Conservation (phyloP, 2,797 vertebrate genomes). For the Platalea minor region DNA sequence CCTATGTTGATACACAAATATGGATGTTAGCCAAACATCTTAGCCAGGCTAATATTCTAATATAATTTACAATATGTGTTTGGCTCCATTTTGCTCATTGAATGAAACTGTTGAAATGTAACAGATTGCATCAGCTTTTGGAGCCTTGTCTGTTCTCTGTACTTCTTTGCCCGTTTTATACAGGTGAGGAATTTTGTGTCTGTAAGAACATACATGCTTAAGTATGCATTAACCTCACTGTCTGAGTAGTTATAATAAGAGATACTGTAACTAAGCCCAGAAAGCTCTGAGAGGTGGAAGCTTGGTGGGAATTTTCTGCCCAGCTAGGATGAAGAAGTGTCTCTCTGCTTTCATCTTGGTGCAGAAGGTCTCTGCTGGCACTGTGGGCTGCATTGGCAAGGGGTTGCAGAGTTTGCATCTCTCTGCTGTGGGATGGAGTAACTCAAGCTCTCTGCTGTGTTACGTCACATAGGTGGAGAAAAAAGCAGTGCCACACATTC, state of each 20-base stretch:
- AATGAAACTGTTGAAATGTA: constrained; percentile 32
- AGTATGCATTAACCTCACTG: not conserved
- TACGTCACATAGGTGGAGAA: not conserved
- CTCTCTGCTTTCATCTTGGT: not conserved
- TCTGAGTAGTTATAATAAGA: not conserved
- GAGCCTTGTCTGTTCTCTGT: not conserved
- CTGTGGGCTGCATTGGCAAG: not conserved
- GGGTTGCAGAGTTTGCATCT: not conserved
- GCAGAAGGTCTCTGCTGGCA: not conserved
- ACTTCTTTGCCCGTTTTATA: not conserved
- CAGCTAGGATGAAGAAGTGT: not conserved
- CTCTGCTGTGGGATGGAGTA: not conserved
- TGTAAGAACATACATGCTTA: not conserved
- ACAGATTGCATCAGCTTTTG: constrained; percentile 35
- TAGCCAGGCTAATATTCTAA: constrained; percentile 57
- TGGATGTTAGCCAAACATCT: constrained; percentile 57
- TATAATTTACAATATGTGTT: constrained; percentile 61
- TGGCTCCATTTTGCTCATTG: constrained; percentile 44
- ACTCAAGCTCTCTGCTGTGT: not conserved
- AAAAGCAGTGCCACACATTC: not conserved
- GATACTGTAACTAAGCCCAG: not conserved
- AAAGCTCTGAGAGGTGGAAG: not conserved
- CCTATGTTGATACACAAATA: constrained; percentile 66
- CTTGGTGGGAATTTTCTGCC: not conserved
- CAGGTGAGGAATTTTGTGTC: not conserved